Conservation (phyloP, 2,888 invertebrate genomes). For the Erebia aethiops region DNA sequence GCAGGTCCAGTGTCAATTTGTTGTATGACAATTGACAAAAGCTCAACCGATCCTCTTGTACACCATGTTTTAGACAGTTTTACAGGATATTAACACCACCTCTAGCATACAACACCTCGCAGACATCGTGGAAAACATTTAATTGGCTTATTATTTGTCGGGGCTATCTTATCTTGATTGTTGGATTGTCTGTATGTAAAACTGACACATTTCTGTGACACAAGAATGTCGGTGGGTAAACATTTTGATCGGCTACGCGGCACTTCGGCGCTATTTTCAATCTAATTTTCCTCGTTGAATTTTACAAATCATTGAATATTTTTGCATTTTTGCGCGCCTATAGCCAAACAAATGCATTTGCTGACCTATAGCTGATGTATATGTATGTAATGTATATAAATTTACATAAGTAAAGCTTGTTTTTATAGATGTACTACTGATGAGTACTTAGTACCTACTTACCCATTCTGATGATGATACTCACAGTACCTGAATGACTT, state of each 20-base stretch:
- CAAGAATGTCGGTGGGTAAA: conserved; percentile 35
- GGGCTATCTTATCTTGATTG: conserved; percentile 44
- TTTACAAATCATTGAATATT: background rate
- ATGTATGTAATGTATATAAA: too few species aligned
- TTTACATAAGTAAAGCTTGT: too few species aligned
- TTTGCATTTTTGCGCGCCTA: too few species aligned
- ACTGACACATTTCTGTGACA: conserved; percentile 41
- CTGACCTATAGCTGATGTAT: too few species aligned
- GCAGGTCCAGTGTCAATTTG: background rate
- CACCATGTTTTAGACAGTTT: background rate
- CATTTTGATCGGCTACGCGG: conserved; percentile 34
- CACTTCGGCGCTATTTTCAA: conserved; percentile 13
- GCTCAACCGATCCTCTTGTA: background rate
- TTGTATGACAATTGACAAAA: background rate
- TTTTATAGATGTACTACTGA: too few species aligned
- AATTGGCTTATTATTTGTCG: conserved; percentile 43
- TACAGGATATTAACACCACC: background rate
- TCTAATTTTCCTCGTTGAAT: background rate
- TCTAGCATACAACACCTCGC: background rate
- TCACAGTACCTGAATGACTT: too few species aligned
- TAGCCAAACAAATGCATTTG: too few species aligned
- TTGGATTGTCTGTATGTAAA: conserved; percentile 43
- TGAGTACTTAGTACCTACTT: too few species aligned
- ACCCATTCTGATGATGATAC: too few species aligned
- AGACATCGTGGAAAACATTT: conserved; percentile 39